Base-by-base conservation (phyloP, 2,113 vertebrate species). In the Gallinago undulata region DNA sequence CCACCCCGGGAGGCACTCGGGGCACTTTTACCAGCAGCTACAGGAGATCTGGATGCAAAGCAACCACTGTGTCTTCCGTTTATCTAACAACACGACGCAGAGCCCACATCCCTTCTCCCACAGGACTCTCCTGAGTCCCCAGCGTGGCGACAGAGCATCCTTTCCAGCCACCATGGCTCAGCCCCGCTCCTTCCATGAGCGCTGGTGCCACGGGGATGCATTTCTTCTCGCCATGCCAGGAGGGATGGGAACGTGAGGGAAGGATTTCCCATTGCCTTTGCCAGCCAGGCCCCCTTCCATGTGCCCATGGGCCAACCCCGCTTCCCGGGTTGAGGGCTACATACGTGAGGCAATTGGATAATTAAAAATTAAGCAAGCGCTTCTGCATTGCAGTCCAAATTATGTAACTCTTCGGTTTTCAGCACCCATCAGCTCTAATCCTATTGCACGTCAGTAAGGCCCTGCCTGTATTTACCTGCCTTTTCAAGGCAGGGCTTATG, bases 311-410 rank as follows among this genome's bases (percentile, higher is more conserved):
- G 87, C 60, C 30, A 4, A 30, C 30, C 51, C 24, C 6, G 7
- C 80, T 76, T 79, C 91, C 84, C 73, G 51, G 37, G 60, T 13
- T 1, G 35, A 94, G 39, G 25, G 0, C 87, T 60, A 60, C 7
- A 0, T 5, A 4, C 2, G 6, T 19, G 60, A 13, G 2, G 50
- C 72, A 84, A 70, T 9, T 5, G 77, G 95, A 73, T 96, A 97
- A 97, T 97, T 97, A 98, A 97, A 98, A 97, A 97, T 96, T 96
- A 96, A 98, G 94, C 56, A 84, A 66, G 37, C 19, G 67, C 37
- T 96, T 95, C 96, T 97, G 95, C 89, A 94, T 87, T 97, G 94
- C 95, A 97, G 96, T 97, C 67, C 94, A 8, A 93, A 84, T 97
- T 98, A 97, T 91, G 59, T 96, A 97, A 96, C 94, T 96, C 87